A percentile compares a stretch with the other conserved stretches of the same genome.
phyloP scores from a whole-genome alignment of 2,797 vertebrate genomes.

The Rachycentron canadum region DNA sequence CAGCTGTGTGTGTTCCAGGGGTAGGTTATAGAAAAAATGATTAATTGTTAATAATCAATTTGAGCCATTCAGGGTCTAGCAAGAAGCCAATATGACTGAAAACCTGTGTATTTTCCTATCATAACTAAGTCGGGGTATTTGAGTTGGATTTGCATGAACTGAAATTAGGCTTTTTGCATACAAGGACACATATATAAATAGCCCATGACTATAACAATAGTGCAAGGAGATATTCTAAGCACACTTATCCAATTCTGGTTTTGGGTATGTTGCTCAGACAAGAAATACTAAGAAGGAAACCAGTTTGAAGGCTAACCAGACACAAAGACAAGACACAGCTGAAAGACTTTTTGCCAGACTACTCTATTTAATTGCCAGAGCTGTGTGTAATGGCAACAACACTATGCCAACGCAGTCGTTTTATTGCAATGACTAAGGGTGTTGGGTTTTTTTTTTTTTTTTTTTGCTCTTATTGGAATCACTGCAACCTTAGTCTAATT shows the following conservation, averaged over 20 bases:
- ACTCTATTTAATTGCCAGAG: conserved; percentile 1
- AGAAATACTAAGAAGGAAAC: conserved; percentile 1
- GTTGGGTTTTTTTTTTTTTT: no score
- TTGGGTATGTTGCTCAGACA: not conserved
- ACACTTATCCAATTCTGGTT: not conserved
- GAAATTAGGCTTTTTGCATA: not conserved
- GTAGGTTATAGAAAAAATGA: not conserved
- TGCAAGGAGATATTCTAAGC: not conserved
- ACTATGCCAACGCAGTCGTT: conserved; percentile 6
- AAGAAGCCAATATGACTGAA: not conserved
- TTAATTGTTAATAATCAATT: no score
- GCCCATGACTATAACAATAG: not conserved
- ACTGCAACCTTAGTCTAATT: not conserved
- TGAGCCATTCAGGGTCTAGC: not conserved
- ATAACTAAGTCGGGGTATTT: not conserved
- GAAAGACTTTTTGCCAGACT: not conserved
- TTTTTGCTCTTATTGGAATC: not conserved
- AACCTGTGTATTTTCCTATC: not conserved
- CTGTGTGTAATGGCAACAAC: not conserved
- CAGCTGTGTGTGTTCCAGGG: not conserved
- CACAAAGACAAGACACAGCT: conserved; percentile 2
- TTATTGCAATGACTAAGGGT: conserved; percentile 5
- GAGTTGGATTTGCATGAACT: not conserved
- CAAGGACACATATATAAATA: not conserved
- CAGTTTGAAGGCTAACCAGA: conserved; percentile 14